Evolutionary conservation across 2,113 vertebrate species (phyloP).

Genomic region (Syngnathus scovelli): DNA sequence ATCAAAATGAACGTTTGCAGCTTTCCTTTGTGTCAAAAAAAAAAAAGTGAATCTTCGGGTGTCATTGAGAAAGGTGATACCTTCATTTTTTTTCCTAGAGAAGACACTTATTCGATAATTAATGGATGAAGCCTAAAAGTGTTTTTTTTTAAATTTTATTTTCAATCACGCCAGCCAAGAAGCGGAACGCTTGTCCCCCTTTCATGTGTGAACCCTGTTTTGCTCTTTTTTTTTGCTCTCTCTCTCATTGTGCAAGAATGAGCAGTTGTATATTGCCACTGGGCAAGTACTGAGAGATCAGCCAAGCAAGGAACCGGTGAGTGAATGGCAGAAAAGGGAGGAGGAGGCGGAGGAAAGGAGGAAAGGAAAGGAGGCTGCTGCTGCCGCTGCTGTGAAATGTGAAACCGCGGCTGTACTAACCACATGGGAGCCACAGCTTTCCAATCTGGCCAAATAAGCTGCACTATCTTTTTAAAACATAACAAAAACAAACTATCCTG

Average conservation of each 20-base stretch:
- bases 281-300: conserved; percentile 85
- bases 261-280: conserved; percentile 88
- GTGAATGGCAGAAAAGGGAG: conserved; percentile 61
- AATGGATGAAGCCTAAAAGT: conserved; percentile 63
- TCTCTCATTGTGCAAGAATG: conserved; percentile 79
- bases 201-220: conserved; percentile 68
- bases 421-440: conserved; percentile 65
- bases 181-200: conserved; percentile 59
- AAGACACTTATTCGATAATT: conserved; percentile 62
- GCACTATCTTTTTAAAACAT: conserved; percentile 63
- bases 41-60: conserved; percentile 27
- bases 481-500: conserved; percentile 70
- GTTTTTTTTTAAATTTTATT: conserved; percentile 39
- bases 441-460: conserved; percentile 71
- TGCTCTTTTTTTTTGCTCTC: conserved; percentile 64
- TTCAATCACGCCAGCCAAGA: conserved; percentile 55
- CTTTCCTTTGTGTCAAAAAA: conserved; percentile 30
- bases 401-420: conserved; percentile 61
- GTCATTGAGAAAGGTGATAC: conserved; percentile 52
- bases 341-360: conserved; percentile 43
- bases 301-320: conserved; percentile 81
- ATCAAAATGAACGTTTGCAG: conserved; percentile 35
- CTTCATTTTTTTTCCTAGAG: conserved; percentile 51
- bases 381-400: conserved; percentile 56
- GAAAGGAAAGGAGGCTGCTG: conserved; percentile 56